Base-by-base conservation (phyloP, 1,140 invertebrate species). In the Zaprionus africanus region DNA sequence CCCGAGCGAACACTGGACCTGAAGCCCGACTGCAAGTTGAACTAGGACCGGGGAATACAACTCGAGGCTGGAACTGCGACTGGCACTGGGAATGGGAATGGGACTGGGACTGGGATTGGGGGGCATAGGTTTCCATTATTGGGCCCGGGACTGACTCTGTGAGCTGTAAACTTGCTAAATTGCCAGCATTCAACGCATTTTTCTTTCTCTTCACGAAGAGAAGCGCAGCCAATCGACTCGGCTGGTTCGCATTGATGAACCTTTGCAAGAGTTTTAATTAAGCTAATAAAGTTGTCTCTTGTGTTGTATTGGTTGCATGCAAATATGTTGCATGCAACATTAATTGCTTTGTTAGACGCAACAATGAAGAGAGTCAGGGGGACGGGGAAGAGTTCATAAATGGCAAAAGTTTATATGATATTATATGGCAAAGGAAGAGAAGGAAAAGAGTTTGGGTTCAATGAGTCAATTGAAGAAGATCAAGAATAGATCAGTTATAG, bases 91-190 rank as follows among this genome's bases (percentile, higher is more conserved):
- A 62, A 31, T 43, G n/a, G n/a, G 46, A 31, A 24, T 46, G 34
- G n/a, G 26, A 41, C 41, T 54, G 43, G 51, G 38, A 26, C 38
- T 26, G 61, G 36, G 7, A 59, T 36, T 38, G 53, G 60, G 64
- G 54, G 63, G 60, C 68, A 75, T 79, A 81, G 71, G 72, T 81
- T 81, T 77, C 82, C 81, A 82, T 90, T 90, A 90, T 90, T 76
- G 72, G 36, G 76, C 65, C 43, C 51, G 67, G 72, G 76, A 22
- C 41, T 46, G 41, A 7, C 38, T 41, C 38, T 65, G 36, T 64
- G 62, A 79, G 78, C 85, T 80, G 82, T 85, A 85, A 90, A 90
- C 63, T 90, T 90, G 85, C 82, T 90, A 90, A 90, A 90, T 90
- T 90, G 85, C 85, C 76, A 63, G 65, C 85, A 88, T 85, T 88